Base-by-base conservation (phyloP, 2,888 invertebrate species). In the Eristalis arbustorum region DNA sequence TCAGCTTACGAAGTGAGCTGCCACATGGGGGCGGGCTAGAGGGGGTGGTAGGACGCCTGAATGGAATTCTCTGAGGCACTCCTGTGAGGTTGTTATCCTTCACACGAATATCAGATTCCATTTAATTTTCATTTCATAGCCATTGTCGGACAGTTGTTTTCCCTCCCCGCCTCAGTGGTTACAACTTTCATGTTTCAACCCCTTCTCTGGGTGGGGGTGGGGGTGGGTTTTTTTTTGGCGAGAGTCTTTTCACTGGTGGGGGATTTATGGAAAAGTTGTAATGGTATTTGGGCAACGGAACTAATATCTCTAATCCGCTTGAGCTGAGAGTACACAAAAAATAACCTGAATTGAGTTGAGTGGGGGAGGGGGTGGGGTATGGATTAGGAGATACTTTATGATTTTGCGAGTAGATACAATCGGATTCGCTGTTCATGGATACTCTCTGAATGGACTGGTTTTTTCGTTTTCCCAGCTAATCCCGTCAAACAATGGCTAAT, bases 81-180 rank as follows among this genome's bases (percentile, higher is more conserved):
- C 34, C 68, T 76, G 31, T 71, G 68, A 18, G 57, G 77, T 18
- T 78, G 56, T 42, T 23, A 78, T 66, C 57, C 66, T 85, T 85
- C 85, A 78, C 85, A 85, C 85, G 61, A 78, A 82, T 82, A 85
- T 85, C 82, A 71, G 77, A 82, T 82, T 82, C 68, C 85, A 74
- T 82, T 85, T 82, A 85, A 73, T 78, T 82, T 85, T 72, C 81
- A 84, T 84, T 80, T 80, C 71, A 68, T 90, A 90, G 90, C 90
- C 89, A 90, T 90, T 91, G 89, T 91, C 90, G 89, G 91, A 89
- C 61, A 69, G 61, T 63, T 68, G 66, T 74, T 72, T 64, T 66
- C 18, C 18, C 18, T n/a, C 34, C 57, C 23, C 56, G 56, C 14
- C 82, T 85, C 82, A 76, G 68, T 88, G 90, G 76, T 87, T 89